These are phyloP conservation scores for Diadema setosum DNA, from an alignment of 35 echinoderm and acorn worm species.

Conservation along the genomic window DNA sequence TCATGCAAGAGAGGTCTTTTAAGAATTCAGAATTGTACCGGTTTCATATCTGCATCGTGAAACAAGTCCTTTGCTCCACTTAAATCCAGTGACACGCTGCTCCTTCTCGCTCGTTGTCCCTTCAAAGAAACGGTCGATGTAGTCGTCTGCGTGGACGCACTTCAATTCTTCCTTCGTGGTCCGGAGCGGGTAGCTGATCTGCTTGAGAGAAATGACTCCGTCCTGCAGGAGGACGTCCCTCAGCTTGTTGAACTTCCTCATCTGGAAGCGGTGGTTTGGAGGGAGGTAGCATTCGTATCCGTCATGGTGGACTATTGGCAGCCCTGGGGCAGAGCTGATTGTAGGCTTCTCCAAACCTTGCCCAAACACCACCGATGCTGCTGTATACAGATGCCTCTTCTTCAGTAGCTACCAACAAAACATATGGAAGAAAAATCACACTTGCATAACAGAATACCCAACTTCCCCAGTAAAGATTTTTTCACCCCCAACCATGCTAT, in stretches of 20 bases:
- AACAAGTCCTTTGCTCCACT: slow-evolving; percentile 62
- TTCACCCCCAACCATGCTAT: too few species aligned
- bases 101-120: slow-evolving; percentile 64
- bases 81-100: slow-evolving; percentile 63
- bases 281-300: slow-evolving; percentile 70
- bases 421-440: too few species aligned
- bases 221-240: slow-evolving; percentile 53
- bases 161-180: slow-evolving; percentile 13
- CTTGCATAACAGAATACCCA: too few species aligned
- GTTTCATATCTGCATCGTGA: slow-evolving; percentile 72
- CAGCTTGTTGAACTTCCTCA: slow-evolving; percentile 68
- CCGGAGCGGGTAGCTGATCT: slow-evolving; percentile 16
- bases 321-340: background rate
- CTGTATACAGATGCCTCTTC: too few species aligned
- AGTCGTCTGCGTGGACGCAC: slow-evolving; percentile 59
- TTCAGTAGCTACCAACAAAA: too few species aligned
- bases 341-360: background rate
- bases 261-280: slow-evolving; percentile 68
- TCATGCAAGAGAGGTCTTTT: too few species aligned
- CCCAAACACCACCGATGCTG: background rate
- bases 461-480: too few species aligned
- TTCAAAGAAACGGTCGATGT: slow-evolving; percentile 63
- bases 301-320: slow-evolving; percentile 75
- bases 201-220: slow-evolving; percentile 26
- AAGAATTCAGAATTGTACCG: too few species aligned